phyloP scores from a whole-genome alignment of 2,888 invertebrate species.

The Harpalus rufipes region DNA sequence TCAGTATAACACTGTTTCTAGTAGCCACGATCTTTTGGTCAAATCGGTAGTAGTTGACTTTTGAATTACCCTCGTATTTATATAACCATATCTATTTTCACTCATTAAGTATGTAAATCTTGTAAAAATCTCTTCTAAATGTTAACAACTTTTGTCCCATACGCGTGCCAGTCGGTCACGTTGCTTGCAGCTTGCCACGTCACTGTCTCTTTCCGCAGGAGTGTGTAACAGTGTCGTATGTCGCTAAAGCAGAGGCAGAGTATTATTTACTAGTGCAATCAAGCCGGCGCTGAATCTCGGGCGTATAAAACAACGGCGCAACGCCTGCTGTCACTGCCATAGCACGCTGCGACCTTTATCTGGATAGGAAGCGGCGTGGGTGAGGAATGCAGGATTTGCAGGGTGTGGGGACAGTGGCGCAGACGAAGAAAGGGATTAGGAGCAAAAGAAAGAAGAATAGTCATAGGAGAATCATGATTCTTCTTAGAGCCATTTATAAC shows the following conservation, averaged over 20 bases:
- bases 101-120: too few species aligned
- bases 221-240: neutral
- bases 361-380: constrained; percentile 40
- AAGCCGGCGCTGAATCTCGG: neutral
- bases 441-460: neutral
- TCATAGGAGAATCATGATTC: too few species aligned
- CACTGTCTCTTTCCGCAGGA: neutral
- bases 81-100: too few species aligned
- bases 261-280: constrained; percentile 24
- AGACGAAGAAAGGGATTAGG: neutral
- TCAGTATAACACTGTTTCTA: too few species aligned
- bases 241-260: constrained; percentile 14
- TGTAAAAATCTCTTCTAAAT: too few species aligned
- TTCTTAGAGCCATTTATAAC: too few species aligned
- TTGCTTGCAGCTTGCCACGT: constrained; percentile 5
- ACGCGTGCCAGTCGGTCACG: constrained; percentile 12
- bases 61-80: too few species aligned
- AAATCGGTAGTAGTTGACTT: too few species aligned
- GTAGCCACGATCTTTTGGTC: too few species aligned
- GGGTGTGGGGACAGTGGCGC: constrained; percentile 27
- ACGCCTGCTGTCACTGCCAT: constrained; percentile 24
- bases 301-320: constrained; percentile 45
- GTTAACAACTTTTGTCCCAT: too few species aligned
- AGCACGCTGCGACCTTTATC: constrained; percentile 42
- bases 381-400: constrained; percentile 46